A percentile compares a stretch with the other conserved stretches of the same genome.
Evolutionary conservation across 2,888 invertebrate species (phyloP).

Genomic region (Camptogramma bilineatum): DNA sequence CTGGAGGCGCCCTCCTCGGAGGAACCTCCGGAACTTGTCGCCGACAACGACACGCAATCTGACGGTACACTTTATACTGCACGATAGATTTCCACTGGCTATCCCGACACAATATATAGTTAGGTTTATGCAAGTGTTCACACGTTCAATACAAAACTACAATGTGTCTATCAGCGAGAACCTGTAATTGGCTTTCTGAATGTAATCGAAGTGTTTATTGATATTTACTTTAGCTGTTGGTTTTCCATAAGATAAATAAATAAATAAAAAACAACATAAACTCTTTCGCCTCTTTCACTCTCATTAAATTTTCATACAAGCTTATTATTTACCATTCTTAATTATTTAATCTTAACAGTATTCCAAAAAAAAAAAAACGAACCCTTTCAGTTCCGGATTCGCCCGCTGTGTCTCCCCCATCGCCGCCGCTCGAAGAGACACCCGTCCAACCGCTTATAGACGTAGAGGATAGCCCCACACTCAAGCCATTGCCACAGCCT

Average conservation of each 20-base stretch:
- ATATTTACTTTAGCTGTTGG: too few relatives aligned
- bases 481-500: constrained; percentile 29
- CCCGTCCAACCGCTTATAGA: constrained; percentile 27
- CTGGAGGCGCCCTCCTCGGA: constrained; percentile 72
- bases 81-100: too few relatives aligned
- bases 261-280: too few relatives aligned
- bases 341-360: neutral
- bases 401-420: constrained; percentile 6
- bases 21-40: constrained; percentile 62
- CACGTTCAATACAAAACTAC: too few relatives aligned
- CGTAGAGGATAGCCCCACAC: constrained; percentile 26
- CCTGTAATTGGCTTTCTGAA: too few relatives aligned
- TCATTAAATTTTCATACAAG: too few relatives aligned
- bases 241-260: too few relatives aligned
- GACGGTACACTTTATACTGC: constrained; percentile 36
- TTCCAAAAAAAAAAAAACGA: neutral
- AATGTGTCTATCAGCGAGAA: too few relatives aligned
- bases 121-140: too few relatives aligned
- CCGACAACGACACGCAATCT: constrained; percentile 53
- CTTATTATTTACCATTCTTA: neutral
- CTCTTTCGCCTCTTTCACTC: too few relatives aligned
- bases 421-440: constrained; percentile 21
- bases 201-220: too few relatives aligned
- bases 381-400: constrained; percentile 25
- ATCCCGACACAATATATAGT: too few relatives aligned